Evolutionary conservation across 2,113 vertebrate species (phyloP).

Genomic region (Synchiropus splendidus): DNA sequence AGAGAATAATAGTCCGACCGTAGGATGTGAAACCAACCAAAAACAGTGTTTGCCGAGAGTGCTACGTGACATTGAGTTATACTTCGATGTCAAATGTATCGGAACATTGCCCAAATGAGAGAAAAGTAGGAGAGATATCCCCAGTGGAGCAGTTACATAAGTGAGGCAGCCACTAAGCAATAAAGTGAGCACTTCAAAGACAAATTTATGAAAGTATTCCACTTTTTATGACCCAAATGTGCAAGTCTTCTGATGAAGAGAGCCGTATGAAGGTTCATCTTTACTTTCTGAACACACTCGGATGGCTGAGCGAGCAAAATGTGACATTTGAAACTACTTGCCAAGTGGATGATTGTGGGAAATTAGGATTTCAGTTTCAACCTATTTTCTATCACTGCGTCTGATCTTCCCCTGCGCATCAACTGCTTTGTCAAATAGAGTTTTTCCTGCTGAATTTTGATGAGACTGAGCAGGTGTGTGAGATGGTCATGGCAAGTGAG

Average conservation of each 20-base stretch:
- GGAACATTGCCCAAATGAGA: slow-evolving; percentile 39
- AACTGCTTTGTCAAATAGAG: background rate
- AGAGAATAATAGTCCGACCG: too few relatives aligned
- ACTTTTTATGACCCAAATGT: slow-evolving; percentile 9
- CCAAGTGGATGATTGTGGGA: background rate
- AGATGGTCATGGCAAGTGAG: slow-evolving; percentile 16
- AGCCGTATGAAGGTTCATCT: background rate
- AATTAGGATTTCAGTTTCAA: slow-evolving; percentile 13
- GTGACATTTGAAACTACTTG: slow-evolving; percentile 10
- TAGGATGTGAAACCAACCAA: too few relatives aligned
- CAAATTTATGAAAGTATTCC: slow-evolving; percentile 20
- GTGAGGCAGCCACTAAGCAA: slow-evolving; percentile 16
- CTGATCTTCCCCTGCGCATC: too few relatives aligned
- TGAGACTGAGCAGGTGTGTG: slow-evolving; percentile 14
- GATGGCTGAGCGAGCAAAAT: slow-evolving; percentile 7
- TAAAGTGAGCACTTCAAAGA: slow-evolving; percentile 26
- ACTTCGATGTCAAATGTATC: slow-evolving; percentile 36
- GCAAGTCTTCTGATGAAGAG: slow-evolving; percentile 16
- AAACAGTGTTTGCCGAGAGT: slow-evolving; percentile 11
- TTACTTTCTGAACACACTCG: background rate
- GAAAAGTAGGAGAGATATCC: slow-evolving; percentile 25
- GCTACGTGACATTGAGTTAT: slow-evolving; percentile 34
- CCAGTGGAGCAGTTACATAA: slow-evolving; percentile 33
- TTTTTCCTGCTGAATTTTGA: slow-evolving; percentile 17
- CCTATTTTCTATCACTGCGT: background rate